Conservation (phyloP, 2,113 vertebrate species). For the Thalassarche chlororhynchos region DNA sequence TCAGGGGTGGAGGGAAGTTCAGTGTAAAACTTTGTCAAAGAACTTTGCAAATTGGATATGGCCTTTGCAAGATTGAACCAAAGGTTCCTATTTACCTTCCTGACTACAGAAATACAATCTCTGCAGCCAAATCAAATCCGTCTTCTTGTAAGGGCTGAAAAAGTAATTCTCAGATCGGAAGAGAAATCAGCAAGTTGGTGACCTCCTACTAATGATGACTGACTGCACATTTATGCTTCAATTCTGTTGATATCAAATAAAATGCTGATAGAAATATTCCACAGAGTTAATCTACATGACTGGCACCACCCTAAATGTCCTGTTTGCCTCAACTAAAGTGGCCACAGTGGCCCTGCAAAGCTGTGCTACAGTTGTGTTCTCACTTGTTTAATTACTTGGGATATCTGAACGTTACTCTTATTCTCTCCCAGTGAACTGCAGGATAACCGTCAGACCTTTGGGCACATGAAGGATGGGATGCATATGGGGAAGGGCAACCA, state of each 20-base stretch:
- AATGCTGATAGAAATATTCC: neutral
- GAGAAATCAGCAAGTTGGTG: neutral
- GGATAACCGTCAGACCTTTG: neutral
- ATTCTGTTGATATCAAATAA: neutral
- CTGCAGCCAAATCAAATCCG: neutral
- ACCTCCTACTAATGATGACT: neutral
- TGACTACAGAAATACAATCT: neutral
- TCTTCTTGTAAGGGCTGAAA: neutral
- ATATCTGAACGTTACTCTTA: neutral
- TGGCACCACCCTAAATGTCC: neutral
- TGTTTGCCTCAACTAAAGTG: neutral
- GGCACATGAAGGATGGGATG: fast-evolving
- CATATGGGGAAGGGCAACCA: neutral
- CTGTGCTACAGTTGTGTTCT: neutral
- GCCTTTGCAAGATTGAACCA: neutral
- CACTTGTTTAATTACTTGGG: neutral
- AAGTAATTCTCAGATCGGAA: neutral
- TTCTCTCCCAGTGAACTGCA: neutral
- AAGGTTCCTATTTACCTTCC: neutral
- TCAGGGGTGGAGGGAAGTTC: fast-evolving
- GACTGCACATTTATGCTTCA: neutral
- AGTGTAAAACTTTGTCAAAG: neutral
- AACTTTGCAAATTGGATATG: neutral
- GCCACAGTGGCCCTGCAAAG: neutral
- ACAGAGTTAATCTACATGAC: neutral